phyloP scores from a whole-genome alignment of 1,140 invertebrate genomes.

The Pissodes strobi region DNA sequence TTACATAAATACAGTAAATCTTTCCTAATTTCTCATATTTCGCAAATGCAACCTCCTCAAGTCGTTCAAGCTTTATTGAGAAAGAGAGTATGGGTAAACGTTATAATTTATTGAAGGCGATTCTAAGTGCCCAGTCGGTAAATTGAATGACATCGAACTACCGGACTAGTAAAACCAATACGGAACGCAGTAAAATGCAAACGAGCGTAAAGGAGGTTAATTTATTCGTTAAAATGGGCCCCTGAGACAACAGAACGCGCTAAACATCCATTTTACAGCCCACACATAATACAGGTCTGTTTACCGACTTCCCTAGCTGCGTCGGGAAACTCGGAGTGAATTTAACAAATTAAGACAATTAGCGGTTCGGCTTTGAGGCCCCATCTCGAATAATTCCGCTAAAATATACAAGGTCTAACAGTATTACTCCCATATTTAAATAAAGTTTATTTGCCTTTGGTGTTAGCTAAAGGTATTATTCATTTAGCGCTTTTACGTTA shows the following conservation, averaged over 20 bases:
- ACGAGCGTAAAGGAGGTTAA: too few species aligned
- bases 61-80: too few species aligned
- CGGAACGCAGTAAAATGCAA: too few species aligned
- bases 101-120: too few species aligned
- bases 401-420: slow-evolving; percentile 32
- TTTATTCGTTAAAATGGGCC: slow-evolving; percentile 11
- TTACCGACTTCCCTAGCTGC: neutral
- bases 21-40: too few species aligned
- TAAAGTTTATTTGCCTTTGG: slow-evolving; percentile 20
- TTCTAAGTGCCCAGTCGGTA: too few species aligned
- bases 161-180: too few species aligned
- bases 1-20: too few species aligned
- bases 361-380: slow-evolving; percentile 32
- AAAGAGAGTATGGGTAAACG: too few species aligned
- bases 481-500: slow-evolving; percentile 26
- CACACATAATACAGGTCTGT: slow-evolving; percentile 28
- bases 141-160: too few species aligned
- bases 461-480: slow-evolving; percentile 29
- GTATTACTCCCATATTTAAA: slow-evolving; percentile 30
- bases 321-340: slow-evolving; percentile 13
- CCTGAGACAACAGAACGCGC: neutral
- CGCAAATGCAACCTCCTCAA: too few species aligned
- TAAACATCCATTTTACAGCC: slow-evolving; percentile 23
- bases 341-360: slow-evolving; percentile 36
- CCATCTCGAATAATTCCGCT: slow-evolving; percentile 27